Base-by-base conservation (phyloP, 2,797 vertebrate genomes). In the Sebastes hopkinsi region DNA sequence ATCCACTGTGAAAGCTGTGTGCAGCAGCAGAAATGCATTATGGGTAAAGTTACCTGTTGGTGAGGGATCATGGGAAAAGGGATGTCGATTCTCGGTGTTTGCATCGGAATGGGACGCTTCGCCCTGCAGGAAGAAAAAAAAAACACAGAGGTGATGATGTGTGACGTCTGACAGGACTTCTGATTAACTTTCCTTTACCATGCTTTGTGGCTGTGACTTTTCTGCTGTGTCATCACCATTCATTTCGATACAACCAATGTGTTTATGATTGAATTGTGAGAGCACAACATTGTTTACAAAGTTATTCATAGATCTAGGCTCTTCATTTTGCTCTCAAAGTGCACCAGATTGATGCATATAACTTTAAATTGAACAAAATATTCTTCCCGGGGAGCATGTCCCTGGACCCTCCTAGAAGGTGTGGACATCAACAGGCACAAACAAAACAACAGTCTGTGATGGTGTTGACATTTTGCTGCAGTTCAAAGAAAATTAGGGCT, bases 31-130 rank as follows among this genome's bases (percentile, higher is more conserved):
- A 58, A n/a, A 29, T 62, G 80, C 46, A 72, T 79, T 8, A 3
- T 60, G 67, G 65, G 72, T 56, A 1, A 16, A 42, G 22, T 54
- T 97, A 99, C 98, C 98, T 99, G 97, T 92, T 98, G 98, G 91
- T 98, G 98, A 22, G 98, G 96, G 86, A 99, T 97, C 87, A 97
- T 87, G 8, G 97, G 94, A 91, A 97, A 92, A 5, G 93, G 87
- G 18, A 95, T 89, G 54, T 99, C 97, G 38, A 98, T 95, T 29
- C 96, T 96, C 1, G 95, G 96, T 1, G 94, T 92, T 6, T 95
- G 84, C 91, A 99, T 88, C 5, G 94, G 90, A 67, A 80, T 56
- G 4, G 96, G 96, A 14, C 97, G 97, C 92, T 98, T 99, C 3
- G 97, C 97, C 92, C 98, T 99, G 83, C 2, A 52, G 18, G 73